Base-by-base conservation (phyloP, 2,888 invertebrate species). In the Embidobia sp. region DNA sequence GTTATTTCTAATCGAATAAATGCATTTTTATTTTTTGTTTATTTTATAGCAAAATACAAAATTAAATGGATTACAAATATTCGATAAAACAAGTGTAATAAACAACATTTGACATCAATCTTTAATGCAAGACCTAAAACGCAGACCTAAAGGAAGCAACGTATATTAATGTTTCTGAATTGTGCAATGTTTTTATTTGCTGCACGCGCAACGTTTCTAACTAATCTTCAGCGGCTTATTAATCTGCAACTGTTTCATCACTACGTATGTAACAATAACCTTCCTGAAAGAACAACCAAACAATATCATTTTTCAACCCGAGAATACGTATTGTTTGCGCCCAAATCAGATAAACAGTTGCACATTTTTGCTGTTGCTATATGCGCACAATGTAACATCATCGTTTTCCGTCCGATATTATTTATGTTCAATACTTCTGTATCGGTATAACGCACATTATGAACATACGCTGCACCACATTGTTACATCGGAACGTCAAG, bases 161-260 rank as follows among this genome's bases (percentile, higher is more conserved):
- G n/a, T n/a, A n/a, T n/a, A 67, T 53, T 67, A 67, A 75, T 63
- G 16, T 66, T 55, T 22, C 31, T 22, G n/a, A 55, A 69, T 74
- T 74, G 61, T 67, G 66, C 61, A 53, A 75, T 75, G 48, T 75
- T 67, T 66, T 75, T 67, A 55, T 75, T 75, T 75, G 75, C 75
- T 75, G 75, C 75, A 75, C 75, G 75, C 67, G 67, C 75, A 75
- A 75, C 67, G 63, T 75, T 61, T 69, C 67, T 67, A 55, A 75
- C 75, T 69, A 69, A 69, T 63, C 75, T 69, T 49, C 69, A 75
- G 69, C 67, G 75, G 40, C 75, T 75, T 55, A 75, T 75, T 75
- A 75, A 75, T 75, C 69, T 75, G 75, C 75, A 75, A 75, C 69
- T 75, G 69, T 75, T 69, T 69, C 69, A 75, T 35, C 63, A 69